Base-by-base conservation (phyloP, 2,113 vertebrate genomes). In the Cardinalis cardinalis region DNA sequence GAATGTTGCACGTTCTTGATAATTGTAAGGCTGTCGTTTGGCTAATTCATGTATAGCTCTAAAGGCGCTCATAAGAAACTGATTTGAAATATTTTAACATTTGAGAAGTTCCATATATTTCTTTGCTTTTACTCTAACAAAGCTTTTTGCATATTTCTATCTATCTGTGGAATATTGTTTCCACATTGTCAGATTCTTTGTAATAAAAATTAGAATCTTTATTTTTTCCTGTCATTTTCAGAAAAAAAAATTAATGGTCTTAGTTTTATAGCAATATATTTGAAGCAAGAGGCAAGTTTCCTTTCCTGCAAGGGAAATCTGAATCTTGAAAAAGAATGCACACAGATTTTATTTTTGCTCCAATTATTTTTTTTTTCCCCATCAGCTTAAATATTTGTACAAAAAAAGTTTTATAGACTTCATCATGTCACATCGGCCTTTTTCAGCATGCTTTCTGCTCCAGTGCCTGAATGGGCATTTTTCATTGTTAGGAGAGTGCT, bases 281-380 rank as follows among this genome's bases (percentile, higher is more conserved):
- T 23, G 10, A 28, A 63, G 25, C 7, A 29, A 60, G 17, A 63
- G 12, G 41, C 4, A 80, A 18, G 1, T 63, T 81, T 87, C 16
- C 8, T 44, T 82, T 32, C 18, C 44, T 46, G 7, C 66, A 46
- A 92, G 18, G 6, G 40, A 65, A 72, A 79, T 29, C 3, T 61
- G 14, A 65, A n/a, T 69, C 44, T 48, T 91, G 28, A 17, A 75
- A 72, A 21, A 76, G 15, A 69, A 58, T 16, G 10, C 10, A 51
- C 0, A 0, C 17, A 9, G 10, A 3, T 51, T 84, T 77, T 38
- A 9, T 61, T 29, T 29, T 79, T 49, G 5, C 24, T 75, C 4
- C 16, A 51, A 34, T 21, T 60, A 41, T 1, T 20, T 55, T 40
- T 40, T 52, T 71, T 71, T 74, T 68, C 16, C 3, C 8, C 9